phyloP scores from a whole-genome alignment of 2,797 vertebrate species.

The Gila robusta region DNA sequence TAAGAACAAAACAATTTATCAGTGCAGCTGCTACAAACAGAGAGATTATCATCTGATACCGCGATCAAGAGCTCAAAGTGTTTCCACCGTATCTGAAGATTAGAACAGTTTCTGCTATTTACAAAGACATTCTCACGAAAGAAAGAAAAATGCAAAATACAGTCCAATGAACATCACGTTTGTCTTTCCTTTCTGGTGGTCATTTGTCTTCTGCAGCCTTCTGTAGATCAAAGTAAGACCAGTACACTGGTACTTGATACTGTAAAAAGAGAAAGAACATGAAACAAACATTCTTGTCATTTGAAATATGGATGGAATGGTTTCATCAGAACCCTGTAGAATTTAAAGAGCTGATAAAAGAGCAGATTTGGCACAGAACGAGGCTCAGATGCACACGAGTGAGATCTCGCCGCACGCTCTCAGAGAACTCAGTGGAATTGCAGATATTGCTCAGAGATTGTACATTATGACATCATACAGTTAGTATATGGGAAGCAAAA shows the following conservation, averaged over 20 bases:
- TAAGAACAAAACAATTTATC: neutral
- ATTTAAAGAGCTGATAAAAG: neutral
- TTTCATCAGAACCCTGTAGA: constrained; percentile 6
- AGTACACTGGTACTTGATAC: constrained; percentile 49
- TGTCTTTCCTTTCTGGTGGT: neutral
- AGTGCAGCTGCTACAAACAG: neutral
- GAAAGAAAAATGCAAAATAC: neutral
- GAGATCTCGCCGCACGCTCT: neutral
- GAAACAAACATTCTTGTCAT: constrained; percentile 4
- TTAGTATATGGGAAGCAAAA: neutral
- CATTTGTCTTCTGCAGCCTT: neutral
- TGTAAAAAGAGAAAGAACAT: constrained; percentile 16
- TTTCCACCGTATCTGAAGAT: neutral
- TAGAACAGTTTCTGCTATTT: neutral
- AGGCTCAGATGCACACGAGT: neutral
- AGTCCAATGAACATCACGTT: neutral
- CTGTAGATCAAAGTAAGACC: constrained; percentile 47
- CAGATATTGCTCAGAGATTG: constrained; percentile 28
- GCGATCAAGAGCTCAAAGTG: neutral
- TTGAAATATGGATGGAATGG: neutral
- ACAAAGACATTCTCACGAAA: neutral
- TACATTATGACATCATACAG: constrained; percentile 15
- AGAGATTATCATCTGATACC: neutral
- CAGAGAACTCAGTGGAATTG: neutral
- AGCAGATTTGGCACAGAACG: neutral